Percentiles rank a stretch among this genome's conserved stretches.
Evolutionary conservation across 2,113 vertebrate species (phyloP).

Genomic region (Melospiza melodia): DNA sequence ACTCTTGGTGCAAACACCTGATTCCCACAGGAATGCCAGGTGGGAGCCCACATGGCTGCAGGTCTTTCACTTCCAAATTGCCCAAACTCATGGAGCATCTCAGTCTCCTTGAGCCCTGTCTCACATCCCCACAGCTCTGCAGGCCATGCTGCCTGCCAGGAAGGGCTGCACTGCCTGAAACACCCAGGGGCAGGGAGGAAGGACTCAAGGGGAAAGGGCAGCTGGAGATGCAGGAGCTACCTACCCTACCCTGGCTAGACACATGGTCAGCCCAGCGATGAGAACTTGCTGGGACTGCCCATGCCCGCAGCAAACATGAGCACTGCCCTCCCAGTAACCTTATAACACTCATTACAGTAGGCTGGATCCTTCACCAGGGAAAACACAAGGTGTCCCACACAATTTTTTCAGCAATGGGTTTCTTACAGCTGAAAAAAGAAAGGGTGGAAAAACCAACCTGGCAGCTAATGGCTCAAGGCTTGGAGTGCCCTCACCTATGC

Average conservation of each 20-base stretch:
- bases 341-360: background rate
- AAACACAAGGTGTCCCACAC: background rate
- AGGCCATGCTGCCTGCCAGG: background rate
- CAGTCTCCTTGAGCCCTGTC: background rate
- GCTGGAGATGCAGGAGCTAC: background rate
- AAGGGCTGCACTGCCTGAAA: background rate
- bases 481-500: background rate
- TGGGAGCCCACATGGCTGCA: background rate
- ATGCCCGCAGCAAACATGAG: background rate
- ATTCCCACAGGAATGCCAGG: background rate
- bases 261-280: fast-evolving
- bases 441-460: background rate
- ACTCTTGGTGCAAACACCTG: background rate
- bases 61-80: background rate
- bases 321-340: background rate
- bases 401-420: background rate
- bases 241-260: background rate
- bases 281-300: background rate
- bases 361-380: background rate
- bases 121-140: background rate
- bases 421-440: background rate
- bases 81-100: background rate
- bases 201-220: background rate
- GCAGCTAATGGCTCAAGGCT: background rate
- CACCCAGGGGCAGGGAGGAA: background rate